Percentiles rank a stretch among this genome's conserved stretches.
Evolutionary conservation across 1,140 invertebrate genomes (phyloP).

Genomic region (Delia radicum): DNA sequence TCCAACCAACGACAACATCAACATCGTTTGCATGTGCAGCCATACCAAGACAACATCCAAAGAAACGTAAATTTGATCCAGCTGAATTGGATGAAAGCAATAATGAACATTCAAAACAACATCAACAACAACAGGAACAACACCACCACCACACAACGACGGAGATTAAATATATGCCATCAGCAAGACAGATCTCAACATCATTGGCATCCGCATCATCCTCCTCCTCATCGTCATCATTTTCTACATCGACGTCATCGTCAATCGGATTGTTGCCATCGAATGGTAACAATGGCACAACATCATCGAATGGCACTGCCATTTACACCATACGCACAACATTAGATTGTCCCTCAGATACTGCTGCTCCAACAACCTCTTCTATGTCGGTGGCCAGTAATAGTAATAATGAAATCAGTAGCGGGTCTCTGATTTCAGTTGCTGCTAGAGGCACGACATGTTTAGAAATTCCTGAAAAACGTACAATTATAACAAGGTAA

Average conservation of each 20-base stretch:
- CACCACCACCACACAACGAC: not conserved
- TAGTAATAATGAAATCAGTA: not conserved
- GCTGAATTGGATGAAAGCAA: constrained; percentile 73
- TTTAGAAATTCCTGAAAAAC: constrained; percentile 29
- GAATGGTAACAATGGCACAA: not conserved
- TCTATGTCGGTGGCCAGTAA: not conserved
- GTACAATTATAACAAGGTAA: constrained; percentile 31
- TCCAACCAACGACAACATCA: constrained; percentile 26
- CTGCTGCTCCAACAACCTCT: not conserved
- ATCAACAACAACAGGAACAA: constrained; percentile 29
- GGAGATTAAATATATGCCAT: not conserved
- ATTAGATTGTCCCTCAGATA: not conserved
- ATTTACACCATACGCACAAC: not conserved
- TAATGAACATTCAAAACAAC: constrained; percentile 8
- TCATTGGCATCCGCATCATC: constrained; percentile 12
- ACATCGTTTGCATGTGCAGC: constrained; percentile 46
- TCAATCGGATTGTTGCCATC: too few relatives aligned
- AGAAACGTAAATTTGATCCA: constrained; percentile 85
- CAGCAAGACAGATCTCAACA: constrained; percentile 10
- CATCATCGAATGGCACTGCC: not conserved
- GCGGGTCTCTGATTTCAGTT: constrained; percentile 10
- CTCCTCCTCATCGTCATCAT: not conserved
- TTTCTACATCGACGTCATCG: not conserved
- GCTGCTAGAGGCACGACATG: not conserved
- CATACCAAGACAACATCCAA: constrained; percentile 73